Base-by-base conservation (phyloP, 2,888 invertebrate species). In the Neoscelio sp. region DNA sequence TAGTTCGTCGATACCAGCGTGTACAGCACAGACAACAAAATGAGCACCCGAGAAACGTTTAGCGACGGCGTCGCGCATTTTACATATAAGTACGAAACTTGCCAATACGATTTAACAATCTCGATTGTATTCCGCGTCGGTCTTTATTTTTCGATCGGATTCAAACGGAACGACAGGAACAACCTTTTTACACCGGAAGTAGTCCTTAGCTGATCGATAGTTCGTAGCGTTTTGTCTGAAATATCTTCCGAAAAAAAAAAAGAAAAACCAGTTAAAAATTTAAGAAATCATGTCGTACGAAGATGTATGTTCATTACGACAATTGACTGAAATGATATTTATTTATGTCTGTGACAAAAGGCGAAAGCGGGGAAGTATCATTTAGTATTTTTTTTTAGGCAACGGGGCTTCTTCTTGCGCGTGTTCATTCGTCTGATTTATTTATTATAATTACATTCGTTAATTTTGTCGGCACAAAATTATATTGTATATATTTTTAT, bases 41-140 rank as follows among this genome's bases (percentile, higher is more conserved):
- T 26, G 23, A 40, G 8, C 64, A 40, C 40, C 50, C 35, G n/a
- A n/a, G n/a, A 12, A 13, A 35, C 28, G 20, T 15, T 38, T 50
- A 40, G 40, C 64, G 50, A 23, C 26, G 17, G 10, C 33, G 15
- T 54, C 54, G 30, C 64, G 64, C 38, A 52, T 20, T 42, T 65
- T 65, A 65, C 15, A 12, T 65, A 33, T 40, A 65, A 50, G 30
- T 65, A 65, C 28, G 33, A 64, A 40, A 52, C 52, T 54, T 54
- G 52, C 52, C 65, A 65, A 65, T 38, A 40, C 23, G 5, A 48
- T 40, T 18, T 6, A 46, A 64, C 38, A 46, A 60, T 42, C 20
- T 42, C 60, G 26, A 48, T 48, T 30, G 18, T 40, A 50, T 40
- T 40, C 28, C n/a, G 40, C 20, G 17, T 10, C 12, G 20, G 28